Evolutionary conservation across 1,140 invertebrate species (phyloP), one percentile per base, ranked within the genome.

Genomic region (Elysia chlorotica): DNA sequence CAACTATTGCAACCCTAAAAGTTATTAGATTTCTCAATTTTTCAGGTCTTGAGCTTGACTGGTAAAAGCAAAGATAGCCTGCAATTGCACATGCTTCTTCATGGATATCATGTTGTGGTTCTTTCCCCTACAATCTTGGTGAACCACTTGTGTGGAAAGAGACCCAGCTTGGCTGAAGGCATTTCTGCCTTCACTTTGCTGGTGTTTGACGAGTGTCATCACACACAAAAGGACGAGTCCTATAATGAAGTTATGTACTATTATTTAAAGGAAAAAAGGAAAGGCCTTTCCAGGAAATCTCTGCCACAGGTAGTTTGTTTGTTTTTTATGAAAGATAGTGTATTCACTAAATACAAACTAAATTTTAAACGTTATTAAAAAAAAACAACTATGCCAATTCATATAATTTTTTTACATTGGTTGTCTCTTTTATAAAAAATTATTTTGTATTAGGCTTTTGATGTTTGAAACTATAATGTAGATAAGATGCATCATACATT

Each of bases 161-260:
- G 79, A 2, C 56, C 56, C 0, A 66, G 61, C 1, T 35, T 84
- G 4, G n/a, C n/a, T n/a, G n/a, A n/a, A n/a, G n/a, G n/a, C n/a
- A n/a, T n/a, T n/a, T 41, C 37, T 21, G 74, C 71, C 0, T 80
- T 86, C 61, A 67, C 78, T 14, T 72, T 86, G 48, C 41, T 86
- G 21, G 74, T 86, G 23, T 75, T 86, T 37, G 87, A 88, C 66
- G 87, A 88, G 69, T 88, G 86, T 70, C 87, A 88, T 65, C 84
- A 87, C 59, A 83, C 85, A 21, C 73, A 73, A 17, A 85, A 85
- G 37, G 78, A 81, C 6, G 82, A 85, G 57, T 81, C 86, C 0
- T 87, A 86, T 76, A 84, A 81, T 65, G 79, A 70, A 5, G 70
- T 87, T 0, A 85, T 86, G 82, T 74, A 76, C 35, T 71, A 72